phyloP scores from a whole-genome alignment of 1,140 invertebrate species.

The Drosophila lowei region DNA sequence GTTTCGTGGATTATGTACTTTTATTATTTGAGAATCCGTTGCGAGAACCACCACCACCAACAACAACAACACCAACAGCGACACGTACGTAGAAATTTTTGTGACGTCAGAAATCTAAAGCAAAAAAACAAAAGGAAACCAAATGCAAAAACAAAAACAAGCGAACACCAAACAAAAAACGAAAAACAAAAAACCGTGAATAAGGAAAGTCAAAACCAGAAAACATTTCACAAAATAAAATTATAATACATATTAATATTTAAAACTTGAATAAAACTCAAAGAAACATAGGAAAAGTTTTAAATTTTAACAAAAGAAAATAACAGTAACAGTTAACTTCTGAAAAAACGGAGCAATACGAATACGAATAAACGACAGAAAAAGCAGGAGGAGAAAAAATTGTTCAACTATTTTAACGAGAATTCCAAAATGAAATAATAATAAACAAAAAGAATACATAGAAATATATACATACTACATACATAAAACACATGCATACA shows the following conservation, averaged over 20 bases:
- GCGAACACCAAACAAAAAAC: constrained; percentile 33
- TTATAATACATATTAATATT: background rate
- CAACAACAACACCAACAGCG: constrained; percentile 56
- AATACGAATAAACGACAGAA: constrained; percentile 8
- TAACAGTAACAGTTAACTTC: constrained; percentile 27
- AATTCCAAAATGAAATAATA: constrained; percentile 11
- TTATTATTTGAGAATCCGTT: constrained; percentile 77
- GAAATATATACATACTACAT: constrained; percentile 8
- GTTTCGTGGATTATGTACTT: constrained; percentile 7
- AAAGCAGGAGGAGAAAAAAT: constrained; percentile 8
- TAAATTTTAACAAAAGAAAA: background rate
- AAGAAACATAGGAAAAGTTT: background rate
- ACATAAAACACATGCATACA: constrained; percentile 15
- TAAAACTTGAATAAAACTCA: no score
- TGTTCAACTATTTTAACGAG: constrained; percentile 50
- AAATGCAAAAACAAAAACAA: constrained; percentile 30
- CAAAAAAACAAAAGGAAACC: constrained; percentile 28
- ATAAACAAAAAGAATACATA: constrained; percentile 20
- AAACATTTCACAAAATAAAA: constrained; percentile 38
- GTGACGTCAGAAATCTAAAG: constrained; percentile 79
- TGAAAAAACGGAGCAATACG: constrained; percentile 14
- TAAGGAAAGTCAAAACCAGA: constrained; percentile 20
- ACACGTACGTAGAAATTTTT: constrained; percentile 72
- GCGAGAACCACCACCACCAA: constrained; percentile 54
- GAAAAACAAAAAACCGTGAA: constrained; percentile 12